Percentiles rank a stretch among this genome's conserved stretches.
Conservation (phyloP, 2,113 vertebrate genomes). For the Trichechus manatus region DNA sequence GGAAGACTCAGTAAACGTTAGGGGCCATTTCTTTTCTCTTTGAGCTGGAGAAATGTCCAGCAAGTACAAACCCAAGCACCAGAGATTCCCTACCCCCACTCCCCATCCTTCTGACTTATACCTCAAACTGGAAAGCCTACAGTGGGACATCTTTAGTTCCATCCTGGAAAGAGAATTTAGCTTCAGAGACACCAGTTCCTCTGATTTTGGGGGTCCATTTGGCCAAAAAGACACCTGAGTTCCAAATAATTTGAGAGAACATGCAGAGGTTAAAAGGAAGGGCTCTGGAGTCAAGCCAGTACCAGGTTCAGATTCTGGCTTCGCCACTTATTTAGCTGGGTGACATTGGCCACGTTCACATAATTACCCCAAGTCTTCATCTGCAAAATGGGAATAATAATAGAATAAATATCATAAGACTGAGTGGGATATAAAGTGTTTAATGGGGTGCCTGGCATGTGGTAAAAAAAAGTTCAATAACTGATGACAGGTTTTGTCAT, state of each 20-base stretch:
- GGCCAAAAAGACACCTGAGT: neutral
- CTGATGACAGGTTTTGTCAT: neutral
- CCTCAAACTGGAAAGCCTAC: neutral
- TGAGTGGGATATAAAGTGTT: neutral
- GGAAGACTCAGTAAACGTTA: neutral
- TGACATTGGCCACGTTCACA: neutral
- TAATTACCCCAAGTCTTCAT: neutral
- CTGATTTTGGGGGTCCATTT: neutral
- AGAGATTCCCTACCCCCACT: neutral
- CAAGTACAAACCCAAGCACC: neutral
- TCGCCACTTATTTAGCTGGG: neutral
- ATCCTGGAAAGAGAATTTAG: neutral
- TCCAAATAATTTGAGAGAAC: neutral
- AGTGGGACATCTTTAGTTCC: neutral
- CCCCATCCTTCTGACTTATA: neutral
- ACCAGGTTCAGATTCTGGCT: neutral
- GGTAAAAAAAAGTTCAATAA: neutral
- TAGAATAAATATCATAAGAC: neutral
- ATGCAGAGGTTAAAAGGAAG: neutral
- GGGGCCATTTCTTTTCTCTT: neutral
- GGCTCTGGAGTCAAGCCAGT: neutral
- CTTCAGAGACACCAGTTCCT: neutral
- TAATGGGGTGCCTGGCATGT: neutral
- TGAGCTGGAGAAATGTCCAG: neutral
- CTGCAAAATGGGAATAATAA: slow-evolving; percentile 10